Base-by-base conservation (phyloP, 2,113 vertebrate genomes). In the Phalacrocorax carbo region DNA sequence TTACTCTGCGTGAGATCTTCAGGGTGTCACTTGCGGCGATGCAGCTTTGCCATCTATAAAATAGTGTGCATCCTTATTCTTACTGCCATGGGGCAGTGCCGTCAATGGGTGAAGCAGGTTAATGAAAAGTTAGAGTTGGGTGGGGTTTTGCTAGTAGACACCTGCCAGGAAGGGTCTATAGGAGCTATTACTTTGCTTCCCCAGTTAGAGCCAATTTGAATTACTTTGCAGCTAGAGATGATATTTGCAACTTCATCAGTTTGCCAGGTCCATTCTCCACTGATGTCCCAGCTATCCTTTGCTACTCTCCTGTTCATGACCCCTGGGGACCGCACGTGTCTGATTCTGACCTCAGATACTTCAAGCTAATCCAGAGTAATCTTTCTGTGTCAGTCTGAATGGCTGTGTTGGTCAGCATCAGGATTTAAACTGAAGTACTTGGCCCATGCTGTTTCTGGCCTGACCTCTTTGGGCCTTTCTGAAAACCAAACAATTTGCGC, bases 401-500 rank as follows among this genome's bases (percentile, higher is more conserved):
- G 76, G 83, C 68, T 92, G 48, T 0, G 1, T 64, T 91, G 79
- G 79, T 94, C 71, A 95, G 93, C 84, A 77, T 44, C 54, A 86
- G 93, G 86, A 91, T 94, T 96, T 96, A 87, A 80, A 89, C n/a
- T 86, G 18, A 95, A 92, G 90, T 84, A 76, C 81, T 94, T 97
- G 94, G 81, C 70, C 91, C 30, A 12, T 38, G 34, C 26, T 86
- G 29, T 75, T 90, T 40, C 78, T 91, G 79, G 46, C 71, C n/a
- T 75, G 79, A 94, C 60, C 71, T 93, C 82, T 86, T 82, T 65
- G 78, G 77, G 62, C 61, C 89, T 93, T 93, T 42, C 32, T 75
- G 87, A 94, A 96, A 95, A 90, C 48, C 60, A 97, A 94, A 95
- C 79, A 87, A 68, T 91, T 96, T 97, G n/a, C 93, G 69, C 89